These are phyloP conservation scores for Abrostola triplasia DNA, from an alignment of 2,888 invertebrate genomes.

Conservation along the genomic window DNA sequence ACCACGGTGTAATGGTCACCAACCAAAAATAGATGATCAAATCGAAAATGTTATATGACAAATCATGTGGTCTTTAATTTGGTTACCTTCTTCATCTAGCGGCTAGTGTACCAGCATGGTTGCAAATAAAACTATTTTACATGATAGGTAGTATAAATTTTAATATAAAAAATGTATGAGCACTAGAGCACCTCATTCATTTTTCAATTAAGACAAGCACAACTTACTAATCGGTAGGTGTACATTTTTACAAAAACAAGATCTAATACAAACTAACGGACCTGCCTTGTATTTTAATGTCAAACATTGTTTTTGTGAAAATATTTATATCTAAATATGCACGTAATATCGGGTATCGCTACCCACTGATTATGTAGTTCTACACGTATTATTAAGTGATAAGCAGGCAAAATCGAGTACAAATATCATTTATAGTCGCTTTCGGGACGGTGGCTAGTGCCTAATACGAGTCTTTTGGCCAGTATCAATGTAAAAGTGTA, in stretches of 20 bases:
- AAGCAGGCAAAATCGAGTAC: constrained; percentile 41
- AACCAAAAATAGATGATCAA: too few relatives aligned
- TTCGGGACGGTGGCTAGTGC: constrained; percentile 47
- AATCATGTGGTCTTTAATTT: too few relatives aligned
- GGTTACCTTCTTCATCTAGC: too few relatives aligned
- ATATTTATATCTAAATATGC: constrained; percentile 33
- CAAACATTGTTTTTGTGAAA: constrained; percentile 47
- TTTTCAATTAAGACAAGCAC: constrained; percentile 62
- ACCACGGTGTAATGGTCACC: too few relatives aligned
- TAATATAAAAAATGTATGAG: constrained; percentile 76
- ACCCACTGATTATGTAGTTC: constrained; percentile 49
- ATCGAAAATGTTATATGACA: too few relatives aligned
- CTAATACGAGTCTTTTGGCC: constrained; percentile 35
- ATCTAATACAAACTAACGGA: constrained; percentile 35
- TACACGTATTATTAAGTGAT: constrained; percentile 30
- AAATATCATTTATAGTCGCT: constrained; percentile 40
- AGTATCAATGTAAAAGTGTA: constrained; percentile 26
- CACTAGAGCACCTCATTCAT: constrained; percentile 79
- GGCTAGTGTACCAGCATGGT: too few relatives aligned
- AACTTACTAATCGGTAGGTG: constrained; percentile 45
- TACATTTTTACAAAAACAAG: constrained; percentile 50
- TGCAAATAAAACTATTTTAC: constrained; percentile 43
- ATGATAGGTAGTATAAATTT: constrained; percentile 54
- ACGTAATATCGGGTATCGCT: constrained; percentile 22
- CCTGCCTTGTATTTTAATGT: constrained; percentile 18